Evolutionary conservation across 2,113 vertebrate species (phyloP).

Genomic region (Lagopus muta): DNA sequence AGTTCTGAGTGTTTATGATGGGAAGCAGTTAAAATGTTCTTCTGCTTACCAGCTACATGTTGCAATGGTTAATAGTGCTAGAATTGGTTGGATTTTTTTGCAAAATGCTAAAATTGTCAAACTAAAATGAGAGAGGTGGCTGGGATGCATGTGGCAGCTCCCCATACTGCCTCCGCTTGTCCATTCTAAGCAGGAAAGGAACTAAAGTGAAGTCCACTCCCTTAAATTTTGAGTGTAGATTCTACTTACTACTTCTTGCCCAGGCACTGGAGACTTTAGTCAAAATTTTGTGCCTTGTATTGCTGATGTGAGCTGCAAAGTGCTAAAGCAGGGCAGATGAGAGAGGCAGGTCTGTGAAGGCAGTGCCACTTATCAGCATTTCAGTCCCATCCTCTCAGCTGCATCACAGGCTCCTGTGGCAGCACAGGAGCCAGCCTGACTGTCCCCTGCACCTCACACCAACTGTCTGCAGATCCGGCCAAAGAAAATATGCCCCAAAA

Average conservation of each 20-base stretch:
- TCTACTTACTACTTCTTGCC: too few relatives aligned
- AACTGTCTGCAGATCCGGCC: background rate
- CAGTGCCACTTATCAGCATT: rapidly evolving
- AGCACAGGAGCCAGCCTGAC: background rate
- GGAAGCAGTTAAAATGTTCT: background rate
- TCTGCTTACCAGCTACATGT: background rate
- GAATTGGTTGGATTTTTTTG: background rate
- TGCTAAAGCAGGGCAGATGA: rapidly evolving
- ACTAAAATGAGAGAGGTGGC: background rate
- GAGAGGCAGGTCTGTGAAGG: rapidly evolving
- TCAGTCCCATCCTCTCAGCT: rapidly evolving
- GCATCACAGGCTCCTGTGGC: rapidly evolving
- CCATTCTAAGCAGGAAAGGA: background rate
- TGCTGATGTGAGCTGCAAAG: rapidly evolving
- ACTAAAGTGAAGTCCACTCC: rapidly evolving
- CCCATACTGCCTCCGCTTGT: background rate
- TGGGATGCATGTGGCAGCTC: rapidly evolving
- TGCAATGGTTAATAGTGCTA: background rate
- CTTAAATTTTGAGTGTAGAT: background rate
- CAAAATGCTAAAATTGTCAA: rapidly evolving
- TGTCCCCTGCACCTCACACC: background rate
- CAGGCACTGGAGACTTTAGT: background rate
- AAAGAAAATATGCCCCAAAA: background rate
- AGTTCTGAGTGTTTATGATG: background rate
- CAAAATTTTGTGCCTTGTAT: rapidly evolving